phyloP scores from a whole-genome alignment of 2,888 invertebrate species.

The Pollenia labialis region DNA sequence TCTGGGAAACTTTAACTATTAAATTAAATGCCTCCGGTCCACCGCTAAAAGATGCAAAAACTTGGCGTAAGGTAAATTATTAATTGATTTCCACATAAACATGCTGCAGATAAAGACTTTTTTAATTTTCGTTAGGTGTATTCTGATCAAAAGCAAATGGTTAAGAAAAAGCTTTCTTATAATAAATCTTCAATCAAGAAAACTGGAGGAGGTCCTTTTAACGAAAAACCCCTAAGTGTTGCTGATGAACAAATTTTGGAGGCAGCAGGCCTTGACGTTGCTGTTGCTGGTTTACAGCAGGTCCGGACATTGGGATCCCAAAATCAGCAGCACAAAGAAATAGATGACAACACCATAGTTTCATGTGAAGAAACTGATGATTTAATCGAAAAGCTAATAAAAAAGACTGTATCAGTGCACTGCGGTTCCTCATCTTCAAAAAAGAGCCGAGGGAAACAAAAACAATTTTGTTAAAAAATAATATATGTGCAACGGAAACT shows the following conservation, averaged over 20 bases:
- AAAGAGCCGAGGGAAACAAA: slow-evolving; percentile 25
- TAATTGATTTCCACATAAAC: slow-evolving; percentile 8
- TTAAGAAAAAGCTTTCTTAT: slow-evolving; percentile 38
- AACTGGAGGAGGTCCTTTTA: slow-evolving; percentile 60
- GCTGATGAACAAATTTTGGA: neutral
- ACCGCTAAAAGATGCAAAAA: too few relatives aligned
- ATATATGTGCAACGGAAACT: slow-evolving; percentile 18
- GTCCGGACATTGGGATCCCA: slow-evolving; percentile 15
- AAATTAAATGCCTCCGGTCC: too few relatives aligned
- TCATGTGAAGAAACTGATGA: slow-evolving; percentile 24
- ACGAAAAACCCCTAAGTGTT: too few relatives aligned
- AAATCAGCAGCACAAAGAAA: neutral
- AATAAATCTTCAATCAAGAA: slow-evolving; percentile 53
- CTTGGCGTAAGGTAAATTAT: too few relatives aligned
- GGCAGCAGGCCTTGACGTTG: neutral
- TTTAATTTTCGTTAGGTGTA: neutral
- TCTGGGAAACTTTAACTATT: too few relatives aligned
- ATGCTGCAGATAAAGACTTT: slow-evolving; percentile 16
- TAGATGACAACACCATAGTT: slow-evolving; percentile 26
- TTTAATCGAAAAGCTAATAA: slow-evolving; percentile 27
- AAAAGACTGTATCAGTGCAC: slow-evolving; percentile 15
- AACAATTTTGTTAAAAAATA: slow-evolving; percentile 28
- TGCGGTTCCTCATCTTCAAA: slow-evolving; percentile 8
- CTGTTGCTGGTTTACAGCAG: slow-evolving; percentile 8
- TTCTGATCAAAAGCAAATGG: slow-evolving; percentile 14